Percentiles rank a stretch among this genome's conserved stretches.
These are phyloP conservation scores for Petaurus breviceps DNA, from an alignment of 2,113 vertebrate species.

Conservation along the genomic window DNA sequence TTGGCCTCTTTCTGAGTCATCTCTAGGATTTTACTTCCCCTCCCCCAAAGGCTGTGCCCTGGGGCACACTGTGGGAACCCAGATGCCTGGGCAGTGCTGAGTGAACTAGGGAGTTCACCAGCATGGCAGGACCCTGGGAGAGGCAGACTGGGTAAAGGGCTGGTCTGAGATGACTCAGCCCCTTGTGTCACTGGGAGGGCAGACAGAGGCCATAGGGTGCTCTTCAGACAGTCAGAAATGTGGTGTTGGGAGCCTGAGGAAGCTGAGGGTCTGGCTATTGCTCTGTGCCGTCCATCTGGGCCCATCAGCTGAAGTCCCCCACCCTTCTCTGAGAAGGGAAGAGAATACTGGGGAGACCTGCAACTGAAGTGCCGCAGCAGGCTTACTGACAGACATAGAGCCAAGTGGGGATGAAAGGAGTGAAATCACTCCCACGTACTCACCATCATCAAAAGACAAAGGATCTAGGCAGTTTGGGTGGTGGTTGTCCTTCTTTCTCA, in stretches of 20 bases:
- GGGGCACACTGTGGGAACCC: constrained; percentile 59
- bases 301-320: background rate
- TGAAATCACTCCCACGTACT: background rate
- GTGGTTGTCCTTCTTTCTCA: accelerated
- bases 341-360: background rate
- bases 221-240: accelerated
- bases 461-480: too few species aligned
- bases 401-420: background rate
- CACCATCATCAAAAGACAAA: too few species aligned
- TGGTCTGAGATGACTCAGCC: constrained; percentile 54
- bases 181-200: background rate
- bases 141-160: background rate
- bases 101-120: constrained; percentile 67
- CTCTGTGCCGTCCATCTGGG: accelerated
- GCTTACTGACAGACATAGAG: accelerated
- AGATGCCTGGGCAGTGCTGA: constrained; percentile 37
- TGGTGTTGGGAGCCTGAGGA: background rate
- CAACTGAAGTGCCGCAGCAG: background rate
- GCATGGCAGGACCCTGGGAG: constrained; percentile 41
- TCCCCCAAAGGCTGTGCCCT: background rate
- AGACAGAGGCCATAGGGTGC: background rate
- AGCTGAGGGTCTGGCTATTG: accelerated
- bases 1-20: constrained; percentile 66
- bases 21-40: constrained; percentile 49
- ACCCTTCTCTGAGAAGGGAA: background rate